These are phyloP conservation scores for Rotaria sp. DNA, from an alignment of 2,888 invertebrate species.

Conservation along the genomic window DNA sequence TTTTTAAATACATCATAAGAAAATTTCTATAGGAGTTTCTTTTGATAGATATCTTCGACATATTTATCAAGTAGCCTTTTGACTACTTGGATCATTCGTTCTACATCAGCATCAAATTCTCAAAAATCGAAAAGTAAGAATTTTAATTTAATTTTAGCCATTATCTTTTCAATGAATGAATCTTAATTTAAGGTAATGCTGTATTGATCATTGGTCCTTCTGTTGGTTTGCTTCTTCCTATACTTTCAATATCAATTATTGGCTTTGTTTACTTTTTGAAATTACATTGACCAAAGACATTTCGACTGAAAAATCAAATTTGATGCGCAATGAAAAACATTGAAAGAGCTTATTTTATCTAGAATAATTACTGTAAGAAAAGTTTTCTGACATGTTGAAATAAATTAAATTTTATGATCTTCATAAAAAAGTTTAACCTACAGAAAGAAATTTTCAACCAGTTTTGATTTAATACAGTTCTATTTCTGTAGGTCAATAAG, in stretches of 20 bases:
- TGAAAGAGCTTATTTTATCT: too few relatives aligned
- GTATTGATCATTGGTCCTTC: not conserved
- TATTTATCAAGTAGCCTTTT: not conserved
- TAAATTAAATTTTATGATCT: too few relatives aligned
- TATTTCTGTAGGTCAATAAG: too few relatives aligned
- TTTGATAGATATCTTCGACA: not conserved
- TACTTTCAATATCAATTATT: not conserved
- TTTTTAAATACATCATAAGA: too few relatives aligned
- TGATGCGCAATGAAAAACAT: too few relatives aligned
- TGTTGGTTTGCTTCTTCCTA: not conserved
- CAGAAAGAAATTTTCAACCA: too few relatives aligned
- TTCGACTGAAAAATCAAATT: too few relatives aligned
- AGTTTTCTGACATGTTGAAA: too few relatives aligned
- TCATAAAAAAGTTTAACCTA: too few relatives aligned
- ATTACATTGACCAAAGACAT: not conserved
- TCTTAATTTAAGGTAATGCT: not conserved
- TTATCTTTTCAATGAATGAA: not conserved
- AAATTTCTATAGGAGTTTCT: accelerated
- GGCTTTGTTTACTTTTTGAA: not conserved
- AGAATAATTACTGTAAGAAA: too few relatives aligned
- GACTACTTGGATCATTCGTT: not conserved
- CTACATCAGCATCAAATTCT: not conserved
- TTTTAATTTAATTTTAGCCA: too few relatives aligned
- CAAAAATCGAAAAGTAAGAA: not conserved
- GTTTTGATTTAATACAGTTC: too few relatives aligned